phyloP scores from a whole-genome alignment of 2,797 vertebrate genomes.

The Anas capensis region DNA sequence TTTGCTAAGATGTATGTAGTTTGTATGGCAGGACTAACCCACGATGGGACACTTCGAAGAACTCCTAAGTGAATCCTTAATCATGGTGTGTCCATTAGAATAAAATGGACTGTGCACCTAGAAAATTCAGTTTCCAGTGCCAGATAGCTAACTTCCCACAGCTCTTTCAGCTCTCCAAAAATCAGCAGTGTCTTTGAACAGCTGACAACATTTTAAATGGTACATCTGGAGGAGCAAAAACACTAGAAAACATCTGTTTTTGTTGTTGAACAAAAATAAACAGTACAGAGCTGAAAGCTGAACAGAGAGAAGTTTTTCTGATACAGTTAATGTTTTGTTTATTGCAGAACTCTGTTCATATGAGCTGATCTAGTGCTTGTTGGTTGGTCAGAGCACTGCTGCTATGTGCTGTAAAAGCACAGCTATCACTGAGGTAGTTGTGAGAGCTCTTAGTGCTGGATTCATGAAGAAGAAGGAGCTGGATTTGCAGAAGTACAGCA shows the following conservation, averaged over 20 bases:
- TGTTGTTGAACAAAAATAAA: conserved; percentile 72
- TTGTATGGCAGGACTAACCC: neutral
- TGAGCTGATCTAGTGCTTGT: neutral
- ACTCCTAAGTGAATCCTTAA: conserved; percentile 8
- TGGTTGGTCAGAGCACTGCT: neutral
- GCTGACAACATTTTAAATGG: conserved; percentile 48
- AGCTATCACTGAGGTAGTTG: accelerated
- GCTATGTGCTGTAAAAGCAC: neutral
- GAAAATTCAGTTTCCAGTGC: neutral
- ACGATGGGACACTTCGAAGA: neutral
- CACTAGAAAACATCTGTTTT: conserved; percentile 72
- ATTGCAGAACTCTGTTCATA: neutral
- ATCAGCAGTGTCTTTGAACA: conserved; percentile 56
- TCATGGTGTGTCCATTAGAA: neutral
- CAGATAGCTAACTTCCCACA: conserved; percentile 45
- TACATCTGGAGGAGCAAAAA: conserved; percentile 60
- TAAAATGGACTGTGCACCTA: neutral
- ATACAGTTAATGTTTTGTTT: conserved; percentile 6
- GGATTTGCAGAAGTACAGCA: neutral
- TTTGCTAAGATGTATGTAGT: conserved; percentile 7
- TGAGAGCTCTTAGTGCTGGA: neutral
- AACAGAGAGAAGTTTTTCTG: conserved; percentile 27
- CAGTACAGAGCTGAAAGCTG: conserved; percentile 48
- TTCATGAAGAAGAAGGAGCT: neutral
- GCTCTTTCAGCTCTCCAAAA: conserved; percentile 37